Conservation (phyloP, 2,797 vertebrate genomes). For the Enteromius viviparus region DNA sequence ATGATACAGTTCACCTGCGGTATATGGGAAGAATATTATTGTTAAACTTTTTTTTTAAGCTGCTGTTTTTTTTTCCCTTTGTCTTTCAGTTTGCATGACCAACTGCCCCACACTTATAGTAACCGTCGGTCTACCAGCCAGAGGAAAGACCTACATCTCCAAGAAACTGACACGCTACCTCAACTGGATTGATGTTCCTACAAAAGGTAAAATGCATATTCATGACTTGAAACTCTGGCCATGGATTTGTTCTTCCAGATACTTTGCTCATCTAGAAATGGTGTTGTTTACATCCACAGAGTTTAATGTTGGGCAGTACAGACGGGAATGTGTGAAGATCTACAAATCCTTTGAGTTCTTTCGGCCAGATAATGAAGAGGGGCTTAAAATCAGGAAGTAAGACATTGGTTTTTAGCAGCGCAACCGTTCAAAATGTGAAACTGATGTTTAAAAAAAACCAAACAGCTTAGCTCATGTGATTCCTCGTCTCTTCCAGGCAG, state of each 20-base stretch:
- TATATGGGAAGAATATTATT: neutral
- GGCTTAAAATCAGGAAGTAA: slow-evolving; percentile 94
- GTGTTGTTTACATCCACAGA: slow-evolving; percentile 74
- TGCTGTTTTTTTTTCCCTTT: neutral
- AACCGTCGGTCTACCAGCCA: slow-evolving; percentile 94
- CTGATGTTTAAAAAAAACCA: too few species aligned
- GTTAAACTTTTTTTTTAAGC: neutral
- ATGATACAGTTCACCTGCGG: neutral
- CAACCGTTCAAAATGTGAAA: neutral
- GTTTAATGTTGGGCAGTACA: slow-evolving; percentile 98
- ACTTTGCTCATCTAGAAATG: neutral
- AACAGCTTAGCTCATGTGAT: neutral
- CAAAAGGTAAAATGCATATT: slow-evolving; percentile 81
- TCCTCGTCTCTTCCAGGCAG: slow-evolving; percentile 75
- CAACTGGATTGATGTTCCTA: slow-evolving; percentile 98
- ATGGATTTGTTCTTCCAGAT: neutral
- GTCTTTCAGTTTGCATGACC: slow-evolving; percentile 92
- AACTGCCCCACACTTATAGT: slow-evolving; percentile 98
- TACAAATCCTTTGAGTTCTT: slow-evolving; percentile 99
- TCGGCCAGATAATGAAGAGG: slow-evolving; percentile 95
- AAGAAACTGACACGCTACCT: slow-evolving; percentile 98
- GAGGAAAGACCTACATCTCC: slow-evolving; percentile 98
- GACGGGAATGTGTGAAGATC: slow-evolving; percentile 91
- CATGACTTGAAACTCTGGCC: neutral
- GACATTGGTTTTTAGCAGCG: slow-evolving; percentile 27